A percentile compares a stretch with the other conserved stretches of the same genome.
These are phyloP conservation scores for Riparia riparia DNA, from an alignment of 2,113 vertebrate genomes.

Conservation along the genomic window DNA sequence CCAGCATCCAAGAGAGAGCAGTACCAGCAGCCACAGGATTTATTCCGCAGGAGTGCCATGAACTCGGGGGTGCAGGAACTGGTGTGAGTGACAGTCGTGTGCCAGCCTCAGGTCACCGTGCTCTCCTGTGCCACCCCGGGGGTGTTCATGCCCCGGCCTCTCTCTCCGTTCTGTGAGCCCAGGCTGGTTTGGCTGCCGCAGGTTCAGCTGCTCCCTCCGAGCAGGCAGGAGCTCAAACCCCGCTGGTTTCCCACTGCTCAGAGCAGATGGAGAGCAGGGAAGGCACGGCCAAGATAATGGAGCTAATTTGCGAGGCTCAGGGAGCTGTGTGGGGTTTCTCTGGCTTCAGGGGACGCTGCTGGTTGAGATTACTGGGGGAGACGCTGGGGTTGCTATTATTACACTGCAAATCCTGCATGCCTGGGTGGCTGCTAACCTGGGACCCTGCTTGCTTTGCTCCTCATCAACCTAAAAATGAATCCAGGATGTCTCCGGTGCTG, in stretches of 20 bases:
- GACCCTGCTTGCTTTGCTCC: neutral
- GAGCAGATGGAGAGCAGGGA: neutral
- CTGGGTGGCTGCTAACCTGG: neutral
- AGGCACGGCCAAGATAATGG: neutral
- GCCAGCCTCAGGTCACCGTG: neutral
- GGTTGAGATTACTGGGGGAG: neutral
- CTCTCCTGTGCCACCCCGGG: rapidly evolving
- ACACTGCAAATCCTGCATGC: neutral
- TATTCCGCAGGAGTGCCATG: neutral
- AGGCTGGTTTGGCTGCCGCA: neutral
- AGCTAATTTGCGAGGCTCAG: neutral
- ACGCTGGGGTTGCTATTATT: neutral
- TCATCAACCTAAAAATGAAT: neutral
- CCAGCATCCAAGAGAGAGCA: neutral
- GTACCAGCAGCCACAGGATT: rapidly evolving
- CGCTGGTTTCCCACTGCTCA: neutral
- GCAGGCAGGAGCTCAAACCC: neutral
- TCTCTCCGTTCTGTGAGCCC: rapidly evolving
- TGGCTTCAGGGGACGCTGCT: neutral
- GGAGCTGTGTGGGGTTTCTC: neutral
- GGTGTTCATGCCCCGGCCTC: neutral
- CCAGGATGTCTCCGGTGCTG: neutral
- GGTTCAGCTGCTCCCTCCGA: neutral
- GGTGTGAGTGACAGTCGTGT: rapidly evolving
- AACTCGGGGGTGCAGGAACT: rapidly evolving